These are phyloP conservation scores for Lumbricus terrestris DNA, from an alignment of 2,888 invertebrate species.

Conservation along the genomic window DNA sequence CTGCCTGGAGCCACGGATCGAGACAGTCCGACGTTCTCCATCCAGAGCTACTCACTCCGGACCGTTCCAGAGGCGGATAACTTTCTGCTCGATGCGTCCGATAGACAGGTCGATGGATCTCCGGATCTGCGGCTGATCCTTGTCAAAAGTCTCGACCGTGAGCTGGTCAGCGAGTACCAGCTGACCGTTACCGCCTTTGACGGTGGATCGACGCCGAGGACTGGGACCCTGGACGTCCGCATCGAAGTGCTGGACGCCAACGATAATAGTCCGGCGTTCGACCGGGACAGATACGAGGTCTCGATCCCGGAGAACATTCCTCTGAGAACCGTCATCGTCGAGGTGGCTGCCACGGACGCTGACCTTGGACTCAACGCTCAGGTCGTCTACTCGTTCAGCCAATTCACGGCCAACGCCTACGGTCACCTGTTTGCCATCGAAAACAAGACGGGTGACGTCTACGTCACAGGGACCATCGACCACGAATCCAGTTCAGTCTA, in stretches of 20 bases:
- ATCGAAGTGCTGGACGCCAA: constrained; percentile 32
- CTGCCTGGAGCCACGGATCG: constrained; percentile 34
- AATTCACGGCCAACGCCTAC: constrained; percentile 29
- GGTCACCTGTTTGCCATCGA: constrained; percentile 37
- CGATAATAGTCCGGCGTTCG: constrained; percentile 30
- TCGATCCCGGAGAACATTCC: constrained; percentile 36
- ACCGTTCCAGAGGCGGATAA: background rate
- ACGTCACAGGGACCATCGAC: constrained; percentile 34
- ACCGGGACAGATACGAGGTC: constrained; percentile 30
- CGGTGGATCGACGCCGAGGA: constrained; percentile 27
- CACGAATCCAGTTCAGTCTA: constrained; percentile 35
- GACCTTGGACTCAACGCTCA: constrained; percentile 40
- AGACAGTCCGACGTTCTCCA: constrained; percentile 30
- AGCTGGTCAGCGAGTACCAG: constrained; percentile 32
- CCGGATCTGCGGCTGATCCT: constrained; percentile 35
- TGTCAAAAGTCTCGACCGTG: constrained; percentile 37
- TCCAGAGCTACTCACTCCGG: constrained; percentile 10
- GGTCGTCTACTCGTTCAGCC: constrained; percentile 38
- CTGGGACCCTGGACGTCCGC: constrained; percentile 31
- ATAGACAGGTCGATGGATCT: constrained; percentile 26
- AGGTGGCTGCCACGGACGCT: constrained; percentile 38
- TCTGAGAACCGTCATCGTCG: constrained; percentile 26
- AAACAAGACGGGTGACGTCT: constrained; percentile 37
- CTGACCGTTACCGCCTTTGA: constrained; percentile 36
- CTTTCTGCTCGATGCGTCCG: background rate